These are phyloP conservation scores for Drusus annulatus DNA, from an alignment of 1,140 invertebrate genomes.

Conservation along the genomic window DNA sequence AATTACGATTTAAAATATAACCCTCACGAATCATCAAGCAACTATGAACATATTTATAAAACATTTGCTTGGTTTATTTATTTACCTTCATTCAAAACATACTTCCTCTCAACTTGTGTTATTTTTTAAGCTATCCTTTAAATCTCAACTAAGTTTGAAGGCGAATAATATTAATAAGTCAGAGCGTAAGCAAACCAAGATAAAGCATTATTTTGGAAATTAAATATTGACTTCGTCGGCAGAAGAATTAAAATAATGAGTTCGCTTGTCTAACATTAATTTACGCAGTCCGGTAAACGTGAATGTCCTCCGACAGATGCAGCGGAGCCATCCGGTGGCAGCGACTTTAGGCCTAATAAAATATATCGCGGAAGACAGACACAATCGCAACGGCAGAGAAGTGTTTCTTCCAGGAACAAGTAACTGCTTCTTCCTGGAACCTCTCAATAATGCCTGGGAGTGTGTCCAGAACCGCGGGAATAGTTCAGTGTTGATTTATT, in stretches of 20 bases:
- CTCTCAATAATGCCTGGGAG: slow-evolving; percentile 3
- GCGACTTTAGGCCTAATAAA: slow-evolving; percentile 9
- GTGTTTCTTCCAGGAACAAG: slow-evolving; percentile 16
- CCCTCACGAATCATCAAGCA: not conserved
- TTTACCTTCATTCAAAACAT: too few species aligned
- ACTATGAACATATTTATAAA: not conserved
- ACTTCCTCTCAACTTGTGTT: too few species aligned
- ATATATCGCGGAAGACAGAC: slow-evolving; percentile 30
- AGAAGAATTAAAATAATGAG: too few species aligned
- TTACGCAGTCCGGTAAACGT: not conserved
- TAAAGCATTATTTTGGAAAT: too few species aligned
- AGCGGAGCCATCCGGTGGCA: not conserved
- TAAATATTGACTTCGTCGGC: too few species aligned
- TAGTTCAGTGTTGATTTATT: slow-evolving; percentile 37
- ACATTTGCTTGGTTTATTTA: too few species aligned
- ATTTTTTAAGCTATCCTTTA: too few species aligned
- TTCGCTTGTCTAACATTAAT: too few species aligned
- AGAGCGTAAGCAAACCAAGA: too few species aligned
- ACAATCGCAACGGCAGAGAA: slow-evolving; percentile 20
- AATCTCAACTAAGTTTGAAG: too few species aligned
- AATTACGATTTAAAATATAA: not conserved
- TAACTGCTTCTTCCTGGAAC: slow-evolving; percentile 1
- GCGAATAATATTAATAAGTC: too few species aligned
- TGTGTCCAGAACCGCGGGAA: slow-evolving; percentile 7
- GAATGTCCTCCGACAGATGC: not conserved